Percentiles rank a stretch among this genome's conserved stretches.
These are phyloP conservation scores for Ceriagrion tenellum DNA, from an alignment of 2,888 invertebrate genomes.

Conservation along the genomic window DNA sequence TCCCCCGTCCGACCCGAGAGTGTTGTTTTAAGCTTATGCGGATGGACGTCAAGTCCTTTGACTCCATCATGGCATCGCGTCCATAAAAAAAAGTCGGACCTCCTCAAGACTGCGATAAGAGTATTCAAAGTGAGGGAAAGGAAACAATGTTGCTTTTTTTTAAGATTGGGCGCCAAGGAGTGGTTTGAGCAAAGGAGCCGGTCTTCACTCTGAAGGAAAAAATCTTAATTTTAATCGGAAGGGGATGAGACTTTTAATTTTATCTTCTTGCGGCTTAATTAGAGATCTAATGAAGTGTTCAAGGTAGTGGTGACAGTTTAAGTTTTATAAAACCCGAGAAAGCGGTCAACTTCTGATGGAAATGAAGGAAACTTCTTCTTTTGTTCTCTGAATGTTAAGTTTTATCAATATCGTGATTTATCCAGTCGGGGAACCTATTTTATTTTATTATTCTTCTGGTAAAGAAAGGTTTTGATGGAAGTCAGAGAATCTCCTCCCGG, in stretches of 20 bases:
- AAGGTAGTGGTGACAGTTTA: not conserved
- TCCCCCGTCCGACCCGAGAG: not conserved
- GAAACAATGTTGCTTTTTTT: constrained; percentile 18
- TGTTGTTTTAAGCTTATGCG: not conserved
- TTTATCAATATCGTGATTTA: too few relatives aligned
- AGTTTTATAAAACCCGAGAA: too few relatives aligned
- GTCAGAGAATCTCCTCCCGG: too few relatives aligned
- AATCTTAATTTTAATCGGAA: not conserved
- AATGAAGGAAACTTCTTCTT: too few relatives aligned
- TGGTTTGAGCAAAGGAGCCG: not conserved
- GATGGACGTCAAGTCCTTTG: not conserved
- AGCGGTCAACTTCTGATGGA: too few relatives aligned
- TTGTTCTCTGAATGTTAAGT: too few relatives aligned
- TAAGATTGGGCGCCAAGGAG: not conserved
- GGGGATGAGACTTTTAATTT: not conserved
- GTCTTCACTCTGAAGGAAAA: not conserved
- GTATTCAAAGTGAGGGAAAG: not conserved
- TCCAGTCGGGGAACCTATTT: too few relatives aligned
- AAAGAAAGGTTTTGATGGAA: too few relatives aligned
- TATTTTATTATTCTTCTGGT: too few relatives aligned
- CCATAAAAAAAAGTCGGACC: not conserved
- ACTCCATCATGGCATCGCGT: not conserved
- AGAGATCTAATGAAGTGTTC: not conserved
- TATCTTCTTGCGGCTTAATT: not conserved
- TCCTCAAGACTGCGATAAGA: not conserved